Base-by-base conservation (phyloP, 2,888 invertebrate genomes). In the Yponomeuta sedellus region DNA sequence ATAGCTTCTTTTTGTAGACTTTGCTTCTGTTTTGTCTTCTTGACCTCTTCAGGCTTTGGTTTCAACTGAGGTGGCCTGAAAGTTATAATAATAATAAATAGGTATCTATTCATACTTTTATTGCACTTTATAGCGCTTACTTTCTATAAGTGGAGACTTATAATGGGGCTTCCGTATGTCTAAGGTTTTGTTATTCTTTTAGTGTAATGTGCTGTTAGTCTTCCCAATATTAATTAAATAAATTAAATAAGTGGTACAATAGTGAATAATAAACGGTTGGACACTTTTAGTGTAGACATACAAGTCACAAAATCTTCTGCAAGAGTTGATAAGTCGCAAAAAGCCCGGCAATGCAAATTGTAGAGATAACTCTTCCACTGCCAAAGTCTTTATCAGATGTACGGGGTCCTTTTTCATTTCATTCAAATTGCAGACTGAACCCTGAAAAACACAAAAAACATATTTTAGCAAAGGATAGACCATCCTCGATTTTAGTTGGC, bases 331-430 rank as follows among this genome's bases (percentile, higher is more conserved):
- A 8, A 84, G 74, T 65, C 82, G 70, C 67, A 86, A 71, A 69
- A 84, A 86, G 2, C 80, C 82, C 25, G 85, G 82, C 56, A 87
- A 69, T 2, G 85, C 84, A 65, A 86, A 86, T 58, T 82, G 77
- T 64, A 86, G 70, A 0, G 81, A 75, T 2, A 78, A 79, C 61
- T 79, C 78, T 65, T 87, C 83, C 77, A 79, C 80, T 0, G 84
- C 82, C 34, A 87, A 68, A 20, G 70, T 69, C 72, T 83, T 83
- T 28, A 86, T 75, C 25, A 85, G 72, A 34, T 78, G 69, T 65
- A 86, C 70, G 1, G 86, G 85, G 68, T 86, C 82, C 5, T 72
- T 72, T 59, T 75, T 77, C 77, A 82, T 75, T 16, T 73, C 72
- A n/a, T 77, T 67, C 61, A 83, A 72, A 65, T 73, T 78, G 69